A percentile compares a stretch with the other conserved stretches of the same genome.
Evolutionary conservation across 2,888 invertebrate genomes (phyloP).

Genomic region (Drosophila macrospina): DNA sequence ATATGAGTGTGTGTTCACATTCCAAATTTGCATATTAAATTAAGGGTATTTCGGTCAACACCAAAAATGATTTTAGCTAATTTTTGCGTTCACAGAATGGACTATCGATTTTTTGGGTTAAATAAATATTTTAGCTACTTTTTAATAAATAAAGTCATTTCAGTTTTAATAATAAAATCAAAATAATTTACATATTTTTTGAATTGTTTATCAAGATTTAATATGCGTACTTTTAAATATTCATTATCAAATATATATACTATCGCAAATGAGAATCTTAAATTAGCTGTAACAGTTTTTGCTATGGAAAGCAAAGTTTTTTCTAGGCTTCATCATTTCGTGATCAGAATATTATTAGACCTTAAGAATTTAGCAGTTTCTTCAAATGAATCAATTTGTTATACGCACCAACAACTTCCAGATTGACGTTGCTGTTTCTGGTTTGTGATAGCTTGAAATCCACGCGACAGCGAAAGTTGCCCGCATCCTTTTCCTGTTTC

Average conservation of each 20-base stretch:
- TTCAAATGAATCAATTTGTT: slow-evolving; percentile 16
- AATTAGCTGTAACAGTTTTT: no score
- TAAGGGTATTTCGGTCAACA: slow-evolving; percentile 65
- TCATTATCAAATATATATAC: no score
- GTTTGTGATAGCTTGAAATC: slow-evolving; percentile 92
- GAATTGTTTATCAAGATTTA: no score
- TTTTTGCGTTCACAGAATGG: slow-evolving; percentile 45
- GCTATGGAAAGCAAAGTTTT: no score
- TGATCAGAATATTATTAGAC: background rate
- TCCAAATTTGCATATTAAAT: slow-evolving; percentile 52
- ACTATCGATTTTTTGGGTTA: background rate
- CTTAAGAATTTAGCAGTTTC: background rate
- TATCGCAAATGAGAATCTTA: no score
- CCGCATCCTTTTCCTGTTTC: slow-evolving; percentile 88
- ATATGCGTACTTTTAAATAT: no score
- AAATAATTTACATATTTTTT: no score
- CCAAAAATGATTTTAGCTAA: slow-evolving; percentile 70
- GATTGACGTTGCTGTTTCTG: slow-evolving; percentile 91
- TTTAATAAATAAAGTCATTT: no score
- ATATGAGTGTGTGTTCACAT: background rate
- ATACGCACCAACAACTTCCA: slow-evolving; percentile 91
- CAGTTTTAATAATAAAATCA: no score
- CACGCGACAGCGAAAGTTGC: slow-evolving; percentile 91
- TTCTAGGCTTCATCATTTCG: no score
- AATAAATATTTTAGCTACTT: no score